phyloP scores from a whole-genome alignment of 2,888 invertebrate species.

The Corbicula japonica region DNA sequence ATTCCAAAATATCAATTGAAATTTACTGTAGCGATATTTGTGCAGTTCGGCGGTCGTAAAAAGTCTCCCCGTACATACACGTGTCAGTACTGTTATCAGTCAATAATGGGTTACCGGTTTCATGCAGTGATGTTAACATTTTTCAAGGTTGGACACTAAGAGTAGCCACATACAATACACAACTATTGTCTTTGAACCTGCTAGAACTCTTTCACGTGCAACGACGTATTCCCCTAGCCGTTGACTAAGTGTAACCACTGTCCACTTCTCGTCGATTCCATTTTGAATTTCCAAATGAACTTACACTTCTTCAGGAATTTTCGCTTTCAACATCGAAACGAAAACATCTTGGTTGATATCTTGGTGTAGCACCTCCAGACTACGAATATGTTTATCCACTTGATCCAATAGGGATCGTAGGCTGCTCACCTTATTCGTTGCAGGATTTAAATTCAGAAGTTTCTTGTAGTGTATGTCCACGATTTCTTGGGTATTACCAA shows the following conservation, averaged over 20 bases:
- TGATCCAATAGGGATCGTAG: slow-evolving; percentile 27
- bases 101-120: too few species aligned
- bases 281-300: slow-evolving; percentile 40
- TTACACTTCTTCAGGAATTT: slow-evolving; percentile 33
- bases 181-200: not conserved
- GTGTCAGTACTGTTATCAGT: too few species aligned
- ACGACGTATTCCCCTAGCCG: slow-evolving; percentile 16
- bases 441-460: slow-evolving; percentile 38
- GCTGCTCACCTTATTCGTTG: slow-evolving; percentile 21
- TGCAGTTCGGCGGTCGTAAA: too few species aligned
- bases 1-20: too few species aligned
- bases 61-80: too few species aligned
- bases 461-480: slow-evolving; percentile 46
- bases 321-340: slow-evolving; percentile 34
- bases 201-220: slow-evolving; percentile 22
- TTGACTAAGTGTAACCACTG: slow-evolving; percentile 3
- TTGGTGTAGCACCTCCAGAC: slow-evolving; percentile 29
- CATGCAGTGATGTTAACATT: too few species aligned
- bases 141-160: too few species aligned
- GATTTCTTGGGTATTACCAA: slow-evolving; percentile 47
- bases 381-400: slow-evolving; percentile 24
- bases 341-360: slow-evolving; percentile 31
- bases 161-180: too few species aligned
- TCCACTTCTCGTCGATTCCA: slow-evolving; percentile 23
- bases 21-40: too few species aligned